phyloP scores from a whole-genome alignment of 1,140 invertebrate genomes.

The Hydropsyche tenuis region DNA sequence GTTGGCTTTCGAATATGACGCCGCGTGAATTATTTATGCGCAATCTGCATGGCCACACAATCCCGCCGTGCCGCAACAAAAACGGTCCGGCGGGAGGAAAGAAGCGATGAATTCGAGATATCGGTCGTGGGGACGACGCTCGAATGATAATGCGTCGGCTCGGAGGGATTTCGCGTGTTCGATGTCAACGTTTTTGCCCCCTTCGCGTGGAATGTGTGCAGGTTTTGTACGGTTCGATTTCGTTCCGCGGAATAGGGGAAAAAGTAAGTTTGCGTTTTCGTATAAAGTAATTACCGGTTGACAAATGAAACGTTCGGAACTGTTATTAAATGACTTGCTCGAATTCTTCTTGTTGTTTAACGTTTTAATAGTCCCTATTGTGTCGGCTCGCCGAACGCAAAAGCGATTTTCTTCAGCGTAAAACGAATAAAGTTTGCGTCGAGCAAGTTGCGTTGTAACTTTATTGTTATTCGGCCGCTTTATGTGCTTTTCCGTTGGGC shows the following conservation, averaged over 20 bases:
- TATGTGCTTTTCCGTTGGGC: constrained; percentile 33
- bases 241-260: too few relatives aligned
- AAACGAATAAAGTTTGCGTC: constrained; percentile 43
- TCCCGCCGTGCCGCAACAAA: too few relatives aligned
- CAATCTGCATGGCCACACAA: constrained; percentile 8
- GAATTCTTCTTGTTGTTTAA: constrained; percentile 28
- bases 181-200: too few relatives aligned
- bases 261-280: too few relatives aligned
- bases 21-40: constrained; percentile 46
- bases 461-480: constrained; percentile 47
- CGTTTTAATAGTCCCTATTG: constrained; percentile 33
- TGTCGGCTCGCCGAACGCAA: constrained; percentile 32
- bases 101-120: too few relatives aligned
- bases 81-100: too few relatives aligned
- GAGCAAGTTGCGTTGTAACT: constrained; percentile 45
- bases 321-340: constrained; percentile 18
- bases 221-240: too few relatives aligned
- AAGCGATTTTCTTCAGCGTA: constrained; percentile 38
- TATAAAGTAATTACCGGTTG: neutral
- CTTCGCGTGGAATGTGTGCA: too few relatives aligned
- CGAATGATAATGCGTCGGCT: too few relatives aligned
- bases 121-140: too few relatives aligned
- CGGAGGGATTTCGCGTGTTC: too few relatives aligned
- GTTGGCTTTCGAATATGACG: constrained; percentile 43
- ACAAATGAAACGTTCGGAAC: neutral